Evolutionary conservation across 1,140 invertebrate species (phyloP), one percentile per base, ranked within the genome.

Genomic region (Aphelenchoides avenae): DNA sequence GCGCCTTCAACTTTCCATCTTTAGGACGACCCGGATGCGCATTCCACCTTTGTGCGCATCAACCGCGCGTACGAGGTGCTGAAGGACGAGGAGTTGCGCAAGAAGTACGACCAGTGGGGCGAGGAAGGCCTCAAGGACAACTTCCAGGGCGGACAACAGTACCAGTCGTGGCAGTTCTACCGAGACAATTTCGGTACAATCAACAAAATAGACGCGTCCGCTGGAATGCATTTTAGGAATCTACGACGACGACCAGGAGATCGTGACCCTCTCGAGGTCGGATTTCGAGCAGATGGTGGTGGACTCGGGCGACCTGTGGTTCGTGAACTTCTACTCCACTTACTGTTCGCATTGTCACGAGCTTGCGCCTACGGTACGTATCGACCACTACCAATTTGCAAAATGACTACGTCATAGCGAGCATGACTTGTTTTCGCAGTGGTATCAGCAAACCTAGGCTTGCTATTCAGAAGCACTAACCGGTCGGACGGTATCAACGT

Each of bases 261-360:
- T 91, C 54, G 83, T 87, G 11, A 89, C 87, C 4, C 77, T 91
- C 40, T 57, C 55, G 18, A 36, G 46, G 46, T 48, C 82, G 52
- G 87, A 86, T 77, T 91, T 87, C 83, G 84, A 76, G 54, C 42
- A 61, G 29, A 34, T 75, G 84, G 85, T 84, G 66, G 81, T 86
- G 31, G 80, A 82, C 55, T 84, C 82, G 18, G 80, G 84, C 39
- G 85, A 79, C 77, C 66, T 86, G 18, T 88, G 88, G 86, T 86
- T 90, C 68, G 83, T 90, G 44, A 89, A 90, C 78, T 90, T 86
- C 76, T 90, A 88, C 77, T 89, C 87, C 7, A 86, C 87, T 6
- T 85, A 85, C 78, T 90, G 88, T 76, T 85, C 84, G 11, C 87
- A 89, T 58, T 91, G 88, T 77, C 88, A 89, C 76, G 81, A 83